Base-by-base conservation (phyloP, 2,113 vertebrate genomes). In the Haemorhous mexicanus region DNA sequence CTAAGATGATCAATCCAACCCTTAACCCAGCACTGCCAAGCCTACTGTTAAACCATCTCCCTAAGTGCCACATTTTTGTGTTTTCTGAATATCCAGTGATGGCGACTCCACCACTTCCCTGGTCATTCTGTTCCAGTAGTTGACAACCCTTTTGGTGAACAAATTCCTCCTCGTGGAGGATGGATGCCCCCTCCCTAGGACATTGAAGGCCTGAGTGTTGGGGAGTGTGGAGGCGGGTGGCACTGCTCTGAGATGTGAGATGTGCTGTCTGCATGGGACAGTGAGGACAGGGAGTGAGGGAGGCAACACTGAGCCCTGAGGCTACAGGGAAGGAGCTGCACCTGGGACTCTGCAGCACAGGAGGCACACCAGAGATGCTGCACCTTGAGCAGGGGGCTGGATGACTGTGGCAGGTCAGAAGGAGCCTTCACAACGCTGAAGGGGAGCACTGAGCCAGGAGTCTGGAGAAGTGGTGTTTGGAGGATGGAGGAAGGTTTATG, bases 161-260 rank as follows among this genome's bases (percentile, higher is more conserved):
- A 68, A 61, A 46, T 61, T 53, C 49, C 30, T 39, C 13, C 62
- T n/a, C 22, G 6, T 50, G 43, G 27, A 56, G 77, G 11, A 49
- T 44, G 55, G 27, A 33, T 79, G 64, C 7, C 20, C 12, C 9
- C 16, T 72, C 62, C 26, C 41, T 11, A 46, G 58, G 30, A 13
- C 11, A 8, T 1, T 37, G 68, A 33, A 49, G 67, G 19, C 37
- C 27, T 11, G 16, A 8, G 13, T 11, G 35, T 39, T 2, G 8
- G 63, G 55, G 22, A 56, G 23, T 0, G 0, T 47, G 35, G 43
- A 53, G 41, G 13, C 0, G 0, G 3, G 28, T 62, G 55, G 46
- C 23, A 21, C 23, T 1, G 33, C 44, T 68, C 41, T 35, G 74
- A 63, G 61, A 49, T 1, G 3, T 2, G 12, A 80, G 15, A 28